Evolutionary conservation across 2,113 vertebrate genomes (phyloP).

Genomic region (Labrus mixtus): DNA sequence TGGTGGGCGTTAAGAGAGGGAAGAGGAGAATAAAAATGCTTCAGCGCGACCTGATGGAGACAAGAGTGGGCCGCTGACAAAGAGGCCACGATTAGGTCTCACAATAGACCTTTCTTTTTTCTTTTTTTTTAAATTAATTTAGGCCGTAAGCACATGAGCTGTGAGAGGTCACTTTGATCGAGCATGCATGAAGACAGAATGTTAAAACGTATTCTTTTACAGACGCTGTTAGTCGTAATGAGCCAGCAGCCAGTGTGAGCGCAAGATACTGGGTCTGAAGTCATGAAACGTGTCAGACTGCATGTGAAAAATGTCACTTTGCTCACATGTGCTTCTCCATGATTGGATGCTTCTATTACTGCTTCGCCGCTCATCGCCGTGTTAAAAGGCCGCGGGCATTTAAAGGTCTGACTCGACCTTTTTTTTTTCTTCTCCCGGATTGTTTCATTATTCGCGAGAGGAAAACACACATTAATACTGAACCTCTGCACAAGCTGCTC

Average conservation of each 20-base stretch:
- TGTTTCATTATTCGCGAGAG: constrained; percentile 4
- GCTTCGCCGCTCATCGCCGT: constrained; percentile 3
- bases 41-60: constrained; percentile 27
- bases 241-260: constrained; percentile 21
- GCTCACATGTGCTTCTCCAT: constrained; percentile 21
- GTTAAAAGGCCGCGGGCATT: background rate
- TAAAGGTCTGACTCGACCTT: constrained; percentile 18
- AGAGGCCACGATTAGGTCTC: constrained; percentile 25
- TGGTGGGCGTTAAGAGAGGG: constrained; percentile 62
- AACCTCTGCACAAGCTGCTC: background rate
- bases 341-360: constrained; percentile 8
- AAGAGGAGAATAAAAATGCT: constrained; percentile 14
- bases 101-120: background rate
- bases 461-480: background rate
- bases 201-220: constrained; percentile 14
- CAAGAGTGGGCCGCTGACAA: constrained; percentile 31
- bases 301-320: constrained; percentile 36
- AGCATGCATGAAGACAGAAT: background rate
- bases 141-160: background rate
- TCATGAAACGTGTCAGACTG: constrained; percentile 16
- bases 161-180: background rate
- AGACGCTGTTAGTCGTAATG: constrained; percentile 5
- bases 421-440: constrained; percentile 17
- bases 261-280: background rate
- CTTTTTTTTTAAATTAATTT: background rate